Evolutionary conservation across 2,113 vertebrate genomes (phyloP), one percentile per base, ranked within the genome.

Genomic region (Shinisaurus crocodilurus): DNA sequence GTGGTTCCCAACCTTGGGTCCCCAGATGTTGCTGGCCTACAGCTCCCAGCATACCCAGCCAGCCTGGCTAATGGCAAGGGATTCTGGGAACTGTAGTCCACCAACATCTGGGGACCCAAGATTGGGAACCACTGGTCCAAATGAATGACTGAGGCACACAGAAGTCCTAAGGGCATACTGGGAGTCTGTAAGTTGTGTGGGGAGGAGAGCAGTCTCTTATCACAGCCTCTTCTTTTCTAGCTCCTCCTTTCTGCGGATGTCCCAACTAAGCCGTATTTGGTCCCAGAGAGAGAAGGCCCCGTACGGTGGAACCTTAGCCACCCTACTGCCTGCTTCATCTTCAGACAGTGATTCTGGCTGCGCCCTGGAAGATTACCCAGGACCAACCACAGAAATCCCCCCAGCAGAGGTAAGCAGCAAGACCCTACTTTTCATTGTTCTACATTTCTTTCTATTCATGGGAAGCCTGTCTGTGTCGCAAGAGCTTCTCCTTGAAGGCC

Each of bases 271-370:
- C 74, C 91, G 92, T 0, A 23, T 92, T 90, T 96, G 95, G 95
- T 92, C 94, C 86, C 95, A 16, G 95, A 88, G 2, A 86, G 93
- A 94, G 10, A 57, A 92, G 74, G 77, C 87, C 6, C 88, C 92
- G 0, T 70, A 82, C 37, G 94, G 93, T 0, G 0, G 93, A 87
- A 86, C 91, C 9, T 1, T 10, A 88, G 29, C 60, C 1, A 0
- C 63, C 3, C 86, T 92, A 1, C 88, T 86, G 0, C 95, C 95
- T 0, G 82, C 95, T 81, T 95, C 93, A 0, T 95, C 94, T 1
- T 92, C 93, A 48, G 96, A 96, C 90, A 95, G 95, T 15, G 95
- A 96, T 88, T 96, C 96, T 23, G 96, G 94, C 89, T 96, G 94
- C 90, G 88, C 92, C 93, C 94, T 95, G 91, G 96, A 95, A 86